Evolutionary conservation across 23 tunicate genomes (phyloP).

Genomic region (Diplosoma virens): DNA sequence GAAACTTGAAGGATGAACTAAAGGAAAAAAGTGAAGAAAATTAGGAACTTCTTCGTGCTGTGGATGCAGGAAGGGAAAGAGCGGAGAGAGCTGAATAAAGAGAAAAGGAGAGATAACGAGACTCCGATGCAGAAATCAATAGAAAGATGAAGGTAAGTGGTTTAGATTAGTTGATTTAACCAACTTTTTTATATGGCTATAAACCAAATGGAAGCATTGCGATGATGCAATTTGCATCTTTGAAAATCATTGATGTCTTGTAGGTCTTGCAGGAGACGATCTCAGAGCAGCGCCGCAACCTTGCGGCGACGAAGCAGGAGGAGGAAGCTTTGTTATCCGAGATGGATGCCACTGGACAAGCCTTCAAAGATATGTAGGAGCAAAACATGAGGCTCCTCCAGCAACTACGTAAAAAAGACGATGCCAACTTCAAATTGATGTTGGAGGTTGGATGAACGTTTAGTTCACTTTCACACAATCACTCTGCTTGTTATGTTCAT

Average conservation of each 20-base stretch:
- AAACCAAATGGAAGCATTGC: too few relatives aligned
- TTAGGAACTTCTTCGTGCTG: conserved; percentile 14
- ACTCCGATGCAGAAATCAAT: conserved; percentile 44
- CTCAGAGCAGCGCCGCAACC: conserved; percentile 62
- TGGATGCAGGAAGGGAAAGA: conserved; percentile 2
- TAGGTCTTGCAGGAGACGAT: conserved; percentile 83
- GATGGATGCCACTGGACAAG: conserved; percentile 93
- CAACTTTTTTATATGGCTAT: too few relatives aligned
- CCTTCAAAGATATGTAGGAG: conserved; percentile 96
- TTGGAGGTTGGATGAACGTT: conserved; percentile 89
- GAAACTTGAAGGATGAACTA: conserved; percentile 28
- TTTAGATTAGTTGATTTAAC: too few relatives aligned
- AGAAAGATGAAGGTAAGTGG: conserved; percentile 58
- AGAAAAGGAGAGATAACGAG: conserved; percentile 31
- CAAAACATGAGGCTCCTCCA: conserved; percentile 90
- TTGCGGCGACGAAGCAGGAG: conserved; percentile 83
- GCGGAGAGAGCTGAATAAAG: conserved; percentile 25
- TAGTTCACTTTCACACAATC: too few relatives aligned
- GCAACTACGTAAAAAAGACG: conserved; percentile 88
- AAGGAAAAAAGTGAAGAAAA: conserved; percentile 17
- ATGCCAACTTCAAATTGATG: conserved; percentile 94
- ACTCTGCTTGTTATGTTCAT: too few relatives aligned
- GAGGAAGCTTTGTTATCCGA: conserved; percentile 84
- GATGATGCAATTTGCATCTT: too few relatives aligned
- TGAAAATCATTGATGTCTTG: too few relatives aligned